Conservation (phyloP, 2,113 vertebrate genomes). For the Gorilla gorilla region DNA sequence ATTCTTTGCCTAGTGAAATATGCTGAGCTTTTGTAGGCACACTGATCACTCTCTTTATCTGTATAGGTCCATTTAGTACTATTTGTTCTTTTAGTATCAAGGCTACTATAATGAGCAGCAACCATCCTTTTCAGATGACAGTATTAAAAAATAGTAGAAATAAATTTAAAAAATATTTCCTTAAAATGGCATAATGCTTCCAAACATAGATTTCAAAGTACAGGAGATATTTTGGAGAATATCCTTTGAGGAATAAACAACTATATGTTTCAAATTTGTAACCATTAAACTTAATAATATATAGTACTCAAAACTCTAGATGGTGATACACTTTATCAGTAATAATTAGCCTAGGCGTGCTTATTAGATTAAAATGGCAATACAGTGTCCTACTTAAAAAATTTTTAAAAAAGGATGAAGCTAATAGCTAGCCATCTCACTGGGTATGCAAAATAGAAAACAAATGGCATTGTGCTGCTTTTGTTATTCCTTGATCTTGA, state of each 20-base stretch:
- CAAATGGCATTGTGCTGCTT: not conserved
- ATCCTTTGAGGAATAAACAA: constrained; percentile 15
- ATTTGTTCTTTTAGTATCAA: constrained; percentile 43
- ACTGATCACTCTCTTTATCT: not conserved
- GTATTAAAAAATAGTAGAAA: not conserved
- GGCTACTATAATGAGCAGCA: not conserved
- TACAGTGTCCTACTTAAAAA: not conserved
- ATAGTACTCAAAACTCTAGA: not conserved
- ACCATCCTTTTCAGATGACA: not conserved
- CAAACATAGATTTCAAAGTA: constrained; percentile 3
- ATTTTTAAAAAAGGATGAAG: not conserved
- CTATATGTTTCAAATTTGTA: not conserved
- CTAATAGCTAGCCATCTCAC: not conserved
- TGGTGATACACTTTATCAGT: not conserved
- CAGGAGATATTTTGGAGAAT: not conserved
- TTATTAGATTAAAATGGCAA: constrained; percentile 16
- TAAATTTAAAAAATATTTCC: not conserved
- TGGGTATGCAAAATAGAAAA: not conserved
- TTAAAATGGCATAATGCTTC: not conserved
- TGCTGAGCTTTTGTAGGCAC: not conserved
- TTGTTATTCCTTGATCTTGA: not conserved
- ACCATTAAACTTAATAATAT: constrained; percentile 28
- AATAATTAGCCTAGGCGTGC: not conserved
- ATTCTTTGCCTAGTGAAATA: not conserved
- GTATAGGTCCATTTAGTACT: not conserved